Evolutionary conservation across 2,797 vertebrate genomes (phyloP).

Genomic region (Babyrousa celebensis): DNA sequence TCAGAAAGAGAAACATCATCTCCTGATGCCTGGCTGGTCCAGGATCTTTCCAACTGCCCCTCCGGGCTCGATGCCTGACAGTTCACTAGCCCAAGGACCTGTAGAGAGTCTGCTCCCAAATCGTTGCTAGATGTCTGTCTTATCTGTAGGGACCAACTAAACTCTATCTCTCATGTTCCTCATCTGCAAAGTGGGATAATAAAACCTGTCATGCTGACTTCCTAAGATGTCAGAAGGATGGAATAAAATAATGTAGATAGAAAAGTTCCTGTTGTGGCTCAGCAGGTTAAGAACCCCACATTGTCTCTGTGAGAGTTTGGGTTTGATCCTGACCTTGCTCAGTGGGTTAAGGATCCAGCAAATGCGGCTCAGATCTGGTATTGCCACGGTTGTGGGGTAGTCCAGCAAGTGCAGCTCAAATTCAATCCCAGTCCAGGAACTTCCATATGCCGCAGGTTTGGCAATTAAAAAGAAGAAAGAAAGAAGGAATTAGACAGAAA

Average conservation of each 20-base stretch:
- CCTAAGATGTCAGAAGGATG: neutral
- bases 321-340: no score
- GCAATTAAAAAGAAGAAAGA: no score
- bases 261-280: neutral
- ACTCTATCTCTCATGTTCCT: neutral
- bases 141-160: neutral
- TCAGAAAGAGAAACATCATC: neutral
- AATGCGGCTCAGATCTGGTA: no score
- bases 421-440: no score
- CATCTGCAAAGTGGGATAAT: constrained; percentile 20
- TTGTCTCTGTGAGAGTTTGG: no score
- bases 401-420: no score
- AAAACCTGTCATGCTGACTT: neutral
- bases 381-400: no score
- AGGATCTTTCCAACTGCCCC: neutral
- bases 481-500: neutral
- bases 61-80: neutral
- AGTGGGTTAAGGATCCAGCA: no score
- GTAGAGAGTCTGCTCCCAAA: neutral
- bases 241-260: neutral
- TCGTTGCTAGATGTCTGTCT: neutral
- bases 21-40: neutral
- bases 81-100: neutral
- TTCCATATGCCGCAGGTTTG: no score
- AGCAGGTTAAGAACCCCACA: no score